phyloP scores from a whole-genome alignment of 2,113 vertebrate genomes.

The Amphiprion ocellaris region DNA sequence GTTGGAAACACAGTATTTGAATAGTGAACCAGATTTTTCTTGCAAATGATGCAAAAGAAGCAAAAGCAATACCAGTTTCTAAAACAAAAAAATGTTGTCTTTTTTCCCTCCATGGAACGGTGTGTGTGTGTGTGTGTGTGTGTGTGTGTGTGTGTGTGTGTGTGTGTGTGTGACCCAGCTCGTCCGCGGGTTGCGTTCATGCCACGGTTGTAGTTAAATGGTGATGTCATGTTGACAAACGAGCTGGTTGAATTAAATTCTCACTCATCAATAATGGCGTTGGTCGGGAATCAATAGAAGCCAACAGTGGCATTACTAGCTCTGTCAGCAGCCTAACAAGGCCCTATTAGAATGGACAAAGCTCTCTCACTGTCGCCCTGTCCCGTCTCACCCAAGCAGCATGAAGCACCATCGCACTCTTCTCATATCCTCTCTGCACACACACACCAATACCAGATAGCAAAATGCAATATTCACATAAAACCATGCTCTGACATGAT shows the following conservation, averaged over 20 bases:
- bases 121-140: slow-evolving; percentile 13
- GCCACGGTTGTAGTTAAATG: slow-evolving; percentile 81
- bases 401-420: slow-evolving; percentile 6
- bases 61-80: not conserved
- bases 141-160: slow-evolving; percentile 24
- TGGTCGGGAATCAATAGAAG: slow-evolving; percentile 82
- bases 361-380: slow-evolving; percentile 68
- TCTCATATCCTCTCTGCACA: slow-evolving; percentile 72
- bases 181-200: slow-evolving; percentile 62
- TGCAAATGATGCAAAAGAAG: slow-evolving; percentile 39
- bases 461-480: slow-evolving; percentile 78
- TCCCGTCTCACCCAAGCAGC: slow-evolving; percentile 47
- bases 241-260: slow-evolving; percentile 86
- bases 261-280: slow-evolving; percentile 85
- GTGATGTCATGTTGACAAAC: slow-evolving; percentile 86
- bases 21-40: slow-evolving; percentile 56
- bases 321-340: slow-evolving; percentile 80
- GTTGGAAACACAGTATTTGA: slow-evolving; percentile 60
- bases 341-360: slow-evolving; percentile 79
- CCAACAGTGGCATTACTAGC: slow-evolving; percentile 76
- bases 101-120: slow-evolving; percentile 8
- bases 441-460: slow-evolving; percentile 62
- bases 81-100: slow-evolving; percentile 3
- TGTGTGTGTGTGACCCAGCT: slow-evolving; percentile 34
- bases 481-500: slow-evolving; percentile 76